A percentile compares a stretch with the other conserved stretches of the same genome.
These are phyloP conservation scores for Drosophila rubida DNA, from an alignment of 2,888 invertebrate species.

Conservation along the genomic window DNA sequence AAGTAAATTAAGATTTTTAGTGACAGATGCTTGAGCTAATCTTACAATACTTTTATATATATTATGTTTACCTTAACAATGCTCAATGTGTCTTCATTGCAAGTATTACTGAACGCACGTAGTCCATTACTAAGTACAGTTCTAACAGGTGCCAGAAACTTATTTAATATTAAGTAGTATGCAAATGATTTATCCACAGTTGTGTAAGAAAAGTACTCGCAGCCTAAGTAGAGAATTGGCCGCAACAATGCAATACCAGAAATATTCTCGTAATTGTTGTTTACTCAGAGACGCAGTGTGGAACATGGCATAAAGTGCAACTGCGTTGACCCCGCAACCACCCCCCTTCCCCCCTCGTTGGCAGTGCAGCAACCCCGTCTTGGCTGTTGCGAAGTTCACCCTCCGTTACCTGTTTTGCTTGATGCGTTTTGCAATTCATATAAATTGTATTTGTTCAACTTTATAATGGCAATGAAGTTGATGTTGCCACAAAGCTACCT, in stretches of 20 bases:
- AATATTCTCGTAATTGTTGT: constrained; percentile 57
- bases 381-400: background rate
- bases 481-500: constrained; percentile 56
- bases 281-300: constrained; percentile 39
- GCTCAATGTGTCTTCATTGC: too few relatives aligned
- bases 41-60: too few relatives aligned
- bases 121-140: too few relatives aligned
- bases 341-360: background rate
- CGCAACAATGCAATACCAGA: constrained; percentile 17
- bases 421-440: constrained; percentile 72
- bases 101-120: too few relatives aligned
- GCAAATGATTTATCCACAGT: background rate
- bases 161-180: background rate
- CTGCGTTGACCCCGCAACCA: background rate
- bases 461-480: constrained; percentile 76
- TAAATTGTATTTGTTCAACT: constrained; percentile 75
- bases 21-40: too few relatives aligned
- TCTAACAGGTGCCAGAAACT: too few relatives aligned
- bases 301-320: constrained; percentile 14
- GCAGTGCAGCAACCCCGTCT: background rate
- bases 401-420: constrained; percentile 47
- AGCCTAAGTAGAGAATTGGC: background rate
- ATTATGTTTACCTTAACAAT: too few relatives aligned
- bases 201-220: background rate
- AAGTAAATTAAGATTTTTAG: too few relatives aligned